Conservation (phyloP, 2,113 vertebrate species). For the Epinephelus moara region DNA sequence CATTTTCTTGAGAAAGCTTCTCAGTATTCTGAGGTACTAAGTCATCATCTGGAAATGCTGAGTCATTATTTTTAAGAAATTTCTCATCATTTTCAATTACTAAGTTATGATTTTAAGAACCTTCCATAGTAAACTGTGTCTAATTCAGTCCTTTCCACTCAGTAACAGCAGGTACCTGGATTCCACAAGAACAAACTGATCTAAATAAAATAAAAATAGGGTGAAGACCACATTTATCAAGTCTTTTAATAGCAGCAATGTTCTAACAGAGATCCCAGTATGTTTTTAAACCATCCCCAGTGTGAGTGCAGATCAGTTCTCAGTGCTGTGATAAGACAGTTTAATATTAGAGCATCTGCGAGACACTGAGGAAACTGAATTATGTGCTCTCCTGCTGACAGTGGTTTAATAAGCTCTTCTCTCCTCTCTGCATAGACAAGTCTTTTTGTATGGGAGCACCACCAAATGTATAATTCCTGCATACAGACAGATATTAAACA, state of each 20-base stretch:
- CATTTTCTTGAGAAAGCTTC: no score
- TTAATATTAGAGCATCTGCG: constrained; percentile 45
- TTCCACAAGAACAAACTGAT: constrained; percentile 35
- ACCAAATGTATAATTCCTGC: constrained; percentile 25
- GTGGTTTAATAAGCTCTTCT: constrained; percentile 17
- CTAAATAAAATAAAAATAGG: not conserved
- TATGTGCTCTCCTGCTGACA: constrained; percentile 7
- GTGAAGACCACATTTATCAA: constrained; percentile 13
- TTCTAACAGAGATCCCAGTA: not conserved
- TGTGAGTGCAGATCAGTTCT: constrained; percentile 26
- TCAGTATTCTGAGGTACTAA: no score
- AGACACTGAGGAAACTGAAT: constrained; percentile 34
- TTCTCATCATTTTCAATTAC: no score
- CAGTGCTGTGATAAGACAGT: constrained; percentile 15
- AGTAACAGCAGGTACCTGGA: constrained; percentile 13
- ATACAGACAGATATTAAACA: not conserved
- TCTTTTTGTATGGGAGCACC: constrained; percentile 23
- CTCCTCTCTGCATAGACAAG: not conserved
- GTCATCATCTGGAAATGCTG: no score
- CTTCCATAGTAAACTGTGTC: not conserved
- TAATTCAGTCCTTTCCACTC: constrained; percentile 26
- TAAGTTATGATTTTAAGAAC: no score
- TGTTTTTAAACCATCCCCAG: not conserved
- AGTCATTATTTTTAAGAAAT: no score
- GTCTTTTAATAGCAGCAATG: constrained; percentile 26